These are phyloP conservation scores for Argopecten irradians DNA, from an alignment of 1,140 invertebrate genomes.

Conservation along the genomic window DNA sequence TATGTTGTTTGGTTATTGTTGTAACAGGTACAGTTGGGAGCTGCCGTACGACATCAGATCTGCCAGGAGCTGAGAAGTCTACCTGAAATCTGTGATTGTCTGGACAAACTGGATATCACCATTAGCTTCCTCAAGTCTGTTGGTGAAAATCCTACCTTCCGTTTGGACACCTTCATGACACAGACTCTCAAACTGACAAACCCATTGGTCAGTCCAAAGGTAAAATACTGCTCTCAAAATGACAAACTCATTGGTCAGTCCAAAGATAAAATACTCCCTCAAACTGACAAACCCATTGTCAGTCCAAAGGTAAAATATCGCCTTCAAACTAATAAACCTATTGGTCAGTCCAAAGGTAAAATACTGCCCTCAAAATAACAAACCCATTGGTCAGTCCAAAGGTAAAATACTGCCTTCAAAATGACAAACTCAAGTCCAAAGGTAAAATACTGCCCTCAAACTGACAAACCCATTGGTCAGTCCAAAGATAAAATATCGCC, in stretches of 20 bases:
- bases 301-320: not conserved
- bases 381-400: not conserved
- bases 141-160: slow-evolving; percentile 40
- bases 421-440: not conserved
- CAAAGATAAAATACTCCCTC: not conserved
- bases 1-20: too few species aligned
- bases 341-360: not conserved
- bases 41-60: slow-evolving; percentile 56
- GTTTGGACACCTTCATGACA: slow-evolving; percentile 62
- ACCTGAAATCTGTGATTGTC: slow-evolving; percentile 59
- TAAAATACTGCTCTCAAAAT: slow-evolving; percentile 24
- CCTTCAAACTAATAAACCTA: not conserved
- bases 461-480: not conserved
- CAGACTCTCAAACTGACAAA: slow-evolving; percentile 62
- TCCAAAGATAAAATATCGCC: not conserved
- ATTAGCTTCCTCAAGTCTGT: slow-evolving; percentile 65
- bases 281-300: not conserved
- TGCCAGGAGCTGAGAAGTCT: slow-evolving; percentile 52
- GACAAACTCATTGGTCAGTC: not conserved
- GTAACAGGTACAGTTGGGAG: slow-evolving; percentile 54
- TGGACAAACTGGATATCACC: slow-evolving; percentile 65
- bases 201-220: slow-evolving; percentile 57
- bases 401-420: not conserved
- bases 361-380: slow-evolving; percentile 58
- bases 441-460: too few species aligned